A percentile compares a stretch with the other conserved stretches of the same genome.
These are phyloP conservation scores for Pygocentrus nattereri DNA, from an alignment of 2,797 vertebrate genomes.

Conservation along the genomic window DNA sequence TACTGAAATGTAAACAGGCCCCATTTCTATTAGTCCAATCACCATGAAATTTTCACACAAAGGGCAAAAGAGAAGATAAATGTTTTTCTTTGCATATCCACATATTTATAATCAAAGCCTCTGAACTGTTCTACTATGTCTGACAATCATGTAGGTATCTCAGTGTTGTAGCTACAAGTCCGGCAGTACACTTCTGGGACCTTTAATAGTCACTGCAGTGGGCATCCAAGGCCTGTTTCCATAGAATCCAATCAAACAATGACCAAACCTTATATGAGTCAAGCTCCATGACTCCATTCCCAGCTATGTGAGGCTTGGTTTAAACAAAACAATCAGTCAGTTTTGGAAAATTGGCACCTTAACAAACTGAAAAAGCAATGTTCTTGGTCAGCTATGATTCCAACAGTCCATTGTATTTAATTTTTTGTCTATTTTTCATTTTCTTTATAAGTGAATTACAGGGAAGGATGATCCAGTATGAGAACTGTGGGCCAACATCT, in stretches of 20 bases:
- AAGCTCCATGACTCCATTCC: constrained; percentile 29
- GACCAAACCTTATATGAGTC: constrained; percentile 58
- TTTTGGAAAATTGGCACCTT: constrained; percentile 11
- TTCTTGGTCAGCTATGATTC: no score
- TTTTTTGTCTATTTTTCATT: not conserved
- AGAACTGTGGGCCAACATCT: no score
- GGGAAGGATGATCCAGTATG: no score
- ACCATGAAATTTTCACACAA: no score
- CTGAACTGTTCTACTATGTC: not conserved
- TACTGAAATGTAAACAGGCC: no score
- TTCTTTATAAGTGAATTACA: no score
- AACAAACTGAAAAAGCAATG: not conserved
- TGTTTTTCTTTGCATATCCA: no score
- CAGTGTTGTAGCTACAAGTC: not conserved
- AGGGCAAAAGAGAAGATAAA: no score
- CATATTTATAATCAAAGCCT: no score
- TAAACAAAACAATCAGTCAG: not conserved
- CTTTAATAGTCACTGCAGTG: constrained; percentile 33
- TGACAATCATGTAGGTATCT: not conserved
- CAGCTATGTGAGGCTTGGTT: not conserved
- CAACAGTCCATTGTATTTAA: no score
- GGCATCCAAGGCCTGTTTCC: constrained; percentile 64
- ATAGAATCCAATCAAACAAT: constrained; percentile 67
- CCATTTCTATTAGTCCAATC: no score
- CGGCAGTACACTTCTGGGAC: not conserved